Evolutionary conservation across 2,113 vertebrate genomes (phyloP).

Genomic region (Sylvilagus bachmani): DNA sequence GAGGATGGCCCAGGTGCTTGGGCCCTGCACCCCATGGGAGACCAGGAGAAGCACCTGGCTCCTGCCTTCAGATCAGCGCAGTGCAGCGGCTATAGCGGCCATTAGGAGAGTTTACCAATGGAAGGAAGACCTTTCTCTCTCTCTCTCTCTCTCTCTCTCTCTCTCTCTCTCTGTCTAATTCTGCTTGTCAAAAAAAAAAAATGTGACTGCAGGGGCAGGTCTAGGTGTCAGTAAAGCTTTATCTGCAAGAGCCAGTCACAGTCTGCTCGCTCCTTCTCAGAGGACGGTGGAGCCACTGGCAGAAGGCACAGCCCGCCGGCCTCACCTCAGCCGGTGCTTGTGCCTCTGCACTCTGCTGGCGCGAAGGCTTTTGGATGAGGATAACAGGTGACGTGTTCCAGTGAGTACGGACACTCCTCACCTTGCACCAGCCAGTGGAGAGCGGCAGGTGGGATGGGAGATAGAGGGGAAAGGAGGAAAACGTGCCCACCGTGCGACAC

Average conservation of each 20-base stretch:
- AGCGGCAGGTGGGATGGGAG: background rate
- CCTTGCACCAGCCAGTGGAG: background rate
- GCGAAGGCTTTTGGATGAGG: too few species aligned
- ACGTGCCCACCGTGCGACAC: background rate
- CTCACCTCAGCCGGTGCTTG: background rate
- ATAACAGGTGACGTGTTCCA: background rate
- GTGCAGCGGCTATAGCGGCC: too few species aligned
- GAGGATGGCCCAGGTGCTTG: too few species aligned
- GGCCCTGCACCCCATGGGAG: too few species aligned
- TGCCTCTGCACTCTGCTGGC: background rate
- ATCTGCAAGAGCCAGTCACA: background rate
- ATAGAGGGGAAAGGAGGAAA: background rate
- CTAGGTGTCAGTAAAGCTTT: slow-evolving; percentile 43
- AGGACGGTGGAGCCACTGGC: background rate
- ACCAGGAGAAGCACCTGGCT: too few species aligned
- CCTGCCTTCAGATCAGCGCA: too few species aligned
- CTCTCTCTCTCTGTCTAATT: too few species aligned
- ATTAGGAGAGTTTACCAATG: too few species aligned
- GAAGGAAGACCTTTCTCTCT: too few species aligned
- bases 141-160: too few species aligned
- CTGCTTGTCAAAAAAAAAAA: background rate
- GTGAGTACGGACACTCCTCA: background rate
- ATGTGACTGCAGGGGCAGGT: background rate
- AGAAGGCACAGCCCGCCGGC: background rate
- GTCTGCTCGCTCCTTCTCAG: background rate